Conservation (phyloP, 2,113 vertebrate species). For the Chaetodon trifascialis region DNA sequence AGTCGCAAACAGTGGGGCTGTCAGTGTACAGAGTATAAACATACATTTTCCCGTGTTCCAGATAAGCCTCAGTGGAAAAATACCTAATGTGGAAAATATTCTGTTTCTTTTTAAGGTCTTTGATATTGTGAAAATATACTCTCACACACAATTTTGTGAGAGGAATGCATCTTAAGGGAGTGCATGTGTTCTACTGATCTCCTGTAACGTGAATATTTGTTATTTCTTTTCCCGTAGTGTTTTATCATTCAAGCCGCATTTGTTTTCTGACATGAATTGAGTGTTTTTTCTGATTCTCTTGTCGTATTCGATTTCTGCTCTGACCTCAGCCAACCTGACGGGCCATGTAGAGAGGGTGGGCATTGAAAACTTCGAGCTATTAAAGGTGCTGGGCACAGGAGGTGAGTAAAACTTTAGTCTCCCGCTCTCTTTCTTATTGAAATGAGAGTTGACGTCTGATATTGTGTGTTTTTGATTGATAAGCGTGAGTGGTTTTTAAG, state of each 20-base stretch:
- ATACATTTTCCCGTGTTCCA: not conserved
- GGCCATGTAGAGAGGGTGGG: conserved; percentile 96
- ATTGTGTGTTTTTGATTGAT: conserved; percentile 9
- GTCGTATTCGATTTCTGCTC: conserved; percentile 8
- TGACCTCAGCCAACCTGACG: conserved; percentile 93
- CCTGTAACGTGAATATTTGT: not conserved
- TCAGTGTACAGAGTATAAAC: conserved; percentile 6
- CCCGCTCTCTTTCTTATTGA: not conserved
- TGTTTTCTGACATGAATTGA: not conserved
- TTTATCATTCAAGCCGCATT: not conserved
- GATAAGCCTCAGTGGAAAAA: conserved; percentile 14
- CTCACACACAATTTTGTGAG: not conserved
- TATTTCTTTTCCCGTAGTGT: not conserved
- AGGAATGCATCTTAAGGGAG: not conserved
- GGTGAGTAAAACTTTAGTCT: conserved; percentile 85
- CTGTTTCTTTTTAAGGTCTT: not conserved
- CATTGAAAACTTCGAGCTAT: conserved; percentile 97
- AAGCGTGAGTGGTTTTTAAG: conserved; percentile 8
- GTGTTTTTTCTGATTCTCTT: conserved; percentile 6
- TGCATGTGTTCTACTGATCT: not conserved
- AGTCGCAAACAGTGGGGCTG: not conserved
- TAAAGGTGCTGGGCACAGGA: conserved; percentile 97
- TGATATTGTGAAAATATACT: not conserved
- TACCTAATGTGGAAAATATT: conserved; percentile 5
- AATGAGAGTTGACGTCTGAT: not conserved